Percentiles rank a stretch among this genome's conserved stretches.
Conservation (phyloP, 2,113 vertebrate species). For the Aptenodytes forsteri region DNA sequence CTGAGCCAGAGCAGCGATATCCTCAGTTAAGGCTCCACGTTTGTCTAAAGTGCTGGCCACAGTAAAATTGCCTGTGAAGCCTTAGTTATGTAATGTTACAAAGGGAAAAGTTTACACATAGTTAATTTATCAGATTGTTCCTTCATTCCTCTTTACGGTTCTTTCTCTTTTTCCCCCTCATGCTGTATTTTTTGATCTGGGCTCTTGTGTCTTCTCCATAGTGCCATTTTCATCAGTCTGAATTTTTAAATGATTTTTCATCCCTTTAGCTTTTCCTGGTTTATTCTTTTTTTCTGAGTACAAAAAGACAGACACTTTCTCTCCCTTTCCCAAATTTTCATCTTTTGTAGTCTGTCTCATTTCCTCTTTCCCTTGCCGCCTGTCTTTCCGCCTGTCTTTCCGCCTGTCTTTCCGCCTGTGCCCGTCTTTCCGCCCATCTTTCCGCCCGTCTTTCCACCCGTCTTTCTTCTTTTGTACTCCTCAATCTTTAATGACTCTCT, state of each 20-base stretch:
- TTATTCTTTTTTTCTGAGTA: neutral
- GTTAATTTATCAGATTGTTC: neutral
- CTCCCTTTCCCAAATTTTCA: neutral
- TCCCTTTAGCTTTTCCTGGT: neutral
- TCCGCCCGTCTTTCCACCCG: too few species aligned
- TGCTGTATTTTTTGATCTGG: neutral
- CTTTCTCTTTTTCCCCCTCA: neutral
- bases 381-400: too few species aligned
- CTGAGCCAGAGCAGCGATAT: neutral
- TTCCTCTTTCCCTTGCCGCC: neutral
- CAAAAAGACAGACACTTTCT: neutral
- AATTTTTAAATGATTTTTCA: neutral
- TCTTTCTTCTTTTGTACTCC: neutral
- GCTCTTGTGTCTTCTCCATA: neutral
- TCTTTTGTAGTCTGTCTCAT: neutral
- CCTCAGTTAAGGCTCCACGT: neutral
- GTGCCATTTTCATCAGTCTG: neutral
- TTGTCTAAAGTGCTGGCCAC: neutral
- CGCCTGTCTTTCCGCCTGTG: too few species aligned
- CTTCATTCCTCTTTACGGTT: neutral
- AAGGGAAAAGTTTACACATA: neutral
- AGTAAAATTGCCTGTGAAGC: neutral
- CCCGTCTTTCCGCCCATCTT: too few species aligned
- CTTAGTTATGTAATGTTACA: neutral
- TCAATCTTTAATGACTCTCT: neutral